Conservation (phyloP, 53 echinoderm and acorn worm genomes). For the Astropecten irregularis region DNA sequence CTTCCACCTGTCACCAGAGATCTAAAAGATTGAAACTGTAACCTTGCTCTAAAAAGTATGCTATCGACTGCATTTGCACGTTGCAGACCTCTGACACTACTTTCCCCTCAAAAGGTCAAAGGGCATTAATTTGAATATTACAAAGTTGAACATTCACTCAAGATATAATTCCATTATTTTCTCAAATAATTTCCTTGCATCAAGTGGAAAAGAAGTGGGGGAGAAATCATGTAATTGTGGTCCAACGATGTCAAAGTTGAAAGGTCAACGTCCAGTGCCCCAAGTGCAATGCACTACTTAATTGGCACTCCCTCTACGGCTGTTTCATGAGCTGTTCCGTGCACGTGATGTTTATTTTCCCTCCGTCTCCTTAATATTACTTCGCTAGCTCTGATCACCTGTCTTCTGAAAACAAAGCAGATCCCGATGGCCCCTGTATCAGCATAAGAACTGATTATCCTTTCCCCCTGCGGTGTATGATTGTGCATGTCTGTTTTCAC, state of each 20-base stretch:
- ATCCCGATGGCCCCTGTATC: conserved; percentile 27
- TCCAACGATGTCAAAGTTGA: not conserved
- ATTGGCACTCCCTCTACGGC: not conserved
- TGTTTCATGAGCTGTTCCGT: not conserved
- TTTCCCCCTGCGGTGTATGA: conserved; percentile 1
- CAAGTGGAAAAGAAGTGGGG: too few relatives aligned
- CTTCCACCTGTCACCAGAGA: too few relatives aligned
- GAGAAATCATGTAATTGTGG: too few relatives aligned
- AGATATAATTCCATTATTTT: too few relatives aligned
- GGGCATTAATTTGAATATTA: too few relatives aligned
- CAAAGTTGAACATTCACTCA: too few relatives aligned
- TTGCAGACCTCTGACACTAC: too few relatives aligned
- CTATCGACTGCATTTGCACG: too few relatives aligned
- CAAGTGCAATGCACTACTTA: conserved; percentile 5
- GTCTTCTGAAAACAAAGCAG: conserved; percentile 35
- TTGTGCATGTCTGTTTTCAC: not conserved
- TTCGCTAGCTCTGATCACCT: too few relatives aligned
- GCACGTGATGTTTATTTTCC: not conserved
- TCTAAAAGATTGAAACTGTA: too few relatives aligned
- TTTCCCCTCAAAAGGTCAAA: too few relatives aligned
- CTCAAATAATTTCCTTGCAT: not conserved
- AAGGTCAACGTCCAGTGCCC: conserved; percentile 3
- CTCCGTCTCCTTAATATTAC: conserved; percentile 1
- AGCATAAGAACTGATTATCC: conserved; percentile 16
- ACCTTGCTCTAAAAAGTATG: too few relatives aligned